Conservation (phyloP, 1,140 invertebrate genomes). For the Pinna nobilis region DNA sequence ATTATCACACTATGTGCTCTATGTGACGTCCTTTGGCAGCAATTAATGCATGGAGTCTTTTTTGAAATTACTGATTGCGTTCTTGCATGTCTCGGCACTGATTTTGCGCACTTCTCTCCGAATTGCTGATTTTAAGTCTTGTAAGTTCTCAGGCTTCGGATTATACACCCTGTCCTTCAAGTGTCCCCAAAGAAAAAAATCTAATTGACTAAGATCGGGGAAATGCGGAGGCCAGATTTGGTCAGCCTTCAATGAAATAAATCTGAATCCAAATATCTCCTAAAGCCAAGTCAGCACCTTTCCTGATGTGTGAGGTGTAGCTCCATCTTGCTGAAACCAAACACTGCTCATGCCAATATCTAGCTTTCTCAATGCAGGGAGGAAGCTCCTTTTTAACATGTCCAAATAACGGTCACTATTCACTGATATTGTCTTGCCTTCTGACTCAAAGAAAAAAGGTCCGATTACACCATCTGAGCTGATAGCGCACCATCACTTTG, state of each 20-base stretch:
- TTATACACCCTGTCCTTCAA: constrained; percentile 25
- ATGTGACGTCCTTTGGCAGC: too few relatives aligned
- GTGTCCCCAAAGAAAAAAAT: constrained; percentile 21
- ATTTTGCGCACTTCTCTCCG: constrained; percentile 6
- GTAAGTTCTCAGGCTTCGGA: neutral
- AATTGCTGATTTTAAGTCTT: constrained; percentile 5
- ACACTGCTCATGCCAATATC: neutral
- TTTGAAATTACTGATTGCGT: constrained; percentile 24
- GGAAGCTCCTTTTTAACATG: constrained; percentile 4
- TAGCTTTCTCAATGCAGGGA: constrained; percentile 6
- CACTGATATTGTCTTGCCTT: constrained; percentile 7
- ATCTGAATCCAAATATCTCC: constrained; percentile 14
- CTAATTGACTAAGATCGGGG: constrained; percentile 1
- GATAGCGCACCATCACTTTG: constrained; percentile 6
- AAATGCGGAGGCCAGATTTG: constrained; percentile 9
- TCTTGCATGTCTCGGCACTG: constrained; percentile 1
- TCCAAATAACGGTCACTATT: constrained; percentile 2
- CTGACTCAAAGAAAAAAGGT: constrained; percentile 18
- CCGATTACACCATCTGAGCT: constrained; percentile 13
- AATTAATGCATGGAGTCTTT: too few relatives aligned
- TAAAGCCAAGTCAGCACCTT: constrained; percentile 1
- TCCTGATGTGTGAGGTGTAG: constrained; percentile 13
- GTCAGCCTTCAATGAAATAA: constrained; percentile 6
- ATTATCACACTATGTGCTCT: too few relatives aligned
- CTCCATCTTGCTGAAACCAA: constrained; percentile 28